These are phyloP conservation scores for Mesaphorura yosii DNA, from an alignment of 1,140 invertebrate genomes.

Conservation along the genomic window DNA sequence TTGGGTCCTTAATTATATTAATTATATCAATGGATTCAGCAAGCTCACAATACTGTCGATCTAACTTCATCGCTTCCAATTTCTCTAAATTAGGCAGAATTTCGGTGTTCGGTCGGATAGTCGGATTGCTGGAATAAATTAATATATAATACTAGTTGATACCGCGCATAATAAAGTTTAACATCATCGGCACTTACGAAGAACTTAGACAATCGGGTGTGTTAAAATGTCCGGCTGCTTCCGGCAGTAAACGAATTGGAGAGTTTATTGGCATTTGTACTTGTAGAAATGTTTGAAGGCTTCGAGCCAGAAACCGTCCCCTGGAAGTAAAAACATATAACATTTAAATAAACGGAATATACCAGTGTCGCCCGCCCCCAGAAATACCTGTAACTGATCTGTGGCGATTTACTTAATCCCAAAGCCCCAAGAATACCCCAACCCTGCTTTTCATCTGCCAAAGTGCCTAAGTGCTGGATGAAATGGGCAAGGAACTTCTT, in stretches of 20 bases:
- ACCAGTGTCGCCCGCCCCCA: background rate
- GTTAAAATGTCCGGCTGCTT: conserved; percentile 8
- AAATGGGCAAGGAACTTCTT: conserved; percentile 42
- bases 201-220: background rate
- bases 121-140: background rate
- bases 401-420: conserved; percentile 48
- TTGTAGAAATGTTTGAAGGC: conserved; percentile 18
- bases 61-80: conserved; percentile 21
- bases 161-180: background rate
- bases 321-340: conserved; percentile 9
- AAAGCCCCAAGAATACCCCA: conserved; percentile 52
- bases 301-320: conserved; percentile 25
- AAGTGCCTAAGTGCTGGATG: conserved; percentile 38
- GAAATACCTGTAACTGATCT: conserved; percentile 44
- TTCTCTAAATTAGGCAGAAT: conserved; percentile 14
- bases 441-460: conserved; percentile 47
- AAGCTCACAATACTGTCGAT: conserved; percentile 17
- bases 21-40: conserved; percentile 20
- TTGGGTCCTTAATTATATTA: conserved; percentile 12
- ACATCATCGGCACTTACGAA: background rate
- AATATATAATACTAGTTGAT: background rate
- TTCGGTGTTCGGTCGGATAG: conserved; percentile 16
- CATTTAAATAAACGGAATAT: background rate
- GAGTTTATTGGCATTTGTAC: conserved; percentile 24
- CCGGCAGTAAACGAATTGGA: conserved; percentile 9